Percentiles rank a stretch among this genome's conserved stretches.
Evolutionary conservation across 2,888 invertebrate genomes (phyloP).

Genomic region (Sepiola atlantica): DNA sequence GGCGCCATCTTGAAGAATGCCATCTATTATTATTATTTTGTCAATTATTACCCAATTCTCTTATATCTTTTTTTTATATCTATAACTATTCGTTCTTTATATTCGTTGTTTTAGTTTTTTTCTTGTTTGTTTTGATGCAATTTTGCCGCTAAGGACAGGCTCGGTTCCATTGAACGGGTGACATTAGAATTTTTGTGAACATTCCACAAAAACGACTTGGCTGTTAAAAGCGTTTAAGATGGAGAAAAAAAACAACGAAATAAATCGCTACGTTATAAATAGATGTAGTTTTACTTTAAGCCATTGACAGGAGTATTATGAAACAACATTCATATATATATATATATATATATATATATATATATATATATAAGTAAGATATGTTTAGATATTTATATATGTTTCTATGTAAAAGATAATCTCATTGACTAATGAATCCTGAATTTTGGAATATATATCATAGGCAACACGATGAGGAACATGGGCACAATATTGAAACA

Average conservation of each 20-base stretch:
- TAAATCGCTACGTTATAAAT: neutral
- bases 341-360: neutral
- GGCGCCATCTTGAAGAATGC: neutral
- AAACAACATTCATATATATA: neutral
- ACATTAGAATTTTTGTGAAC: neutral
- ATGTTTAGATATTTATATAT: no score
- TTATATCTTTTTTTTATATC: no score
- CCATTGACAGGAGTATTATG: neutral
- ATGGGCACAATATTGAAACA: no score
- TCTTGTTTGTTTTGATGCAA: neutral
- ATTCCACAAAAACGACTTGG: neutral
- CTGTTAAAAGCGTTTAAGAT: neutral
- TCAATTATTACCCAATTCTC: neutral
- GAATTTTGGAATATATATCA: no score
- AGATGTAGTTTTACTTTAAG: neutral
- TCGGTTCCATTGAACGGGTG: neutral
- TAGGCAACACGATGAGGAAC: neutral
- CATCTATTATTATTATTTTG: neutral
- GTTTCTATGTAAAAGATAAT: no score
- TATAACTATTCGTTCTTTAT: neutral
- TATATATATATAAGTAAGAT: neutral
- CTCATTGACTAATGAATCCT: no score
- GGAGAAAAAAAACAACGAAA: neutral
- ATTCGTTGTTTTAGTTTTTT: neutral
- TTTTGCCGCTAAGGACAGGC: neutral